These are phyloP conservation scores for Saimiri boliviensis DNA, from an alignment of 2,113 vertebrate genomes.

Conservation along the genomic window DNA sequence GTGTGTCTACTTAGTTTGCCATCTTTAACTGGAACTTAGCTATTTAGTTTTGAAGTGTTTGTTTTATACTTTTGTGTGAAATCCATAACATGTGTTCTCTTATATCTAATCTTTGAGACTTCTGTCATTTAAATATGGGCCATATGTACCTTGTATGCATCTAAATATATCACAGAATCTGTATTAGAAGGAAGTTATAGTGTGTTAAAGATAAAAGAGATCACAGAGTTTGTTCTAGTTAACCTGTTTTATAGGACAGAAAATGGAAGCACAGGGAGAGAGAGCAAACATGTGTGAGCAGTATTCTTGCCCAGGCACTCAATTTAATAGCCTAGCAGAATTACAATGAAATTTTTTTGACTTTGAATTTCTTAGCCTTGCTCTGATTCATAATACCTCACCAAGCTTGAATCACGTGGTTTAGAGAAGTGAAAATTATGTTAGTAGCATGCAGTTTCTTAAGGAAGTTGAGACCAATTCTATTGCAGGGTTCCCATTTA, in stretches of 20 bases:
- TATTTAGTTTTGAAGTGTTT: not conserved
- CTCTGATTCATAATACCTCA: not conserved
- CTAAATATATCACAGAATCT: not conserved
- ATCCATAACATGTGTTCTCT: not conserved
- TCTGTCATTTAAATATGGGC: not conserved
- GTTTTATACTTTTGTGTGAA: not conserved
- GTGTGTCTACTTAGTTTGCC: not conserved
- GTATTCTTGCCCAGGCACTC: not conserved
- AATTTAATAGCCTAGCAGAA: not conserved
- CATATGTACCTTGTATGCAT: not conserved
- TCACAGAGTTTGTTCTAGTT: not conserved
- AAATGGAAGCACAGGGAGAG: not conserved
- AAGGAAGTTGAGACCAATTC: not conserved
- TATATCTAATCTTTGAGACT: not conserved
- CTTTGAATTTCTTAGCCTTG: not conserved
- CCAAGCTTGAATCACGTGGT: not conserved
- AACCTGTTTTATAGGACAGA: not conserved
- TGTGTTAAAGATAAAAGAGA: slow-evolving; percentile 11
- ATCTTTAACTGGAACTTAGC: not conserved
- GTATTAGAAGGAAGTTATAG: not conserved
- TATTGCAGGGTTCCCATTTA: not conserved
- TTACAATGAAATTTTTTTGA: not conserved
- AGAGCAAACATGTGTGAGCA: not conserved
- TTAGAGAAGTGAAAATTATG: not conserved
- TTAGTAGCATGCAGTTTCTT: not conserved